Conservation (phyloP, 2,113 vertebrate species). For the Nibea coibor region DNA sequence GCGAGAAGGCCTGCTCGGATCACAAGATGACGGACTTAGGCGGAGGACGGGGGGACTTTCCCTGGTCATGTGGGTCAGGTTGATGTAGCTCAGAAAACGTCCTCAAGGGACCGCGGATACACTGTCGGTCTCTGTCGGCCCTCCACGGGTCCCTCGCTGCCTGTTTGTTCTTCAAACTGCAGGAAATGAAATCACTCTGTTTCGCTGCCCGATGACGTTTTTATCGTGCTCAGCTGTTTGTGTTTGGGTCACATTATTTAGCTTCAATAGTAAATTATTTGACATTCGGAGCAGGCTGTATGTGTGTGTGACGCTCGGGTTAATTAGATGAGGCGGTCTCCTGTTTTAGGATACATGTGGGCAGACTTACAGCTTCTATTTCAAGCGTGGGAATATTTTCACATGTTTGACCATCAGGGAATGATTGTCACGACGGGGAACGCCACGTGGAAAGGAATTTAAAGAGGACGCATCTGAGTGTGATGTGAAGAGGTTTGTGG, state of each 20-base stretch:
- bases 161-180: neutral
- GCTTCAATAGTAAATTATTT: neutral
- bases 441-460: neutral
- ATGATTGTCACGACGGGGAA: neutral
- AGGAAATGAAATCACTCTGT: slow-evolving; percentile 38
- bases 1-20: neutral
- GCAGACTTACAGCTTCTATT: neutral
- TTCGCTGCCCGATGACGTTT: neutral
- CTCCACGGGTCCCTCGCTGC: neutral
- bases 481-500: neutral
- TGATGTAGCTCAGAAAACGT: neutral
- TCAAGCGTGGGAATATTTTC: neutral
- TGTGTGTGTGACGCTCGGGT: no score
- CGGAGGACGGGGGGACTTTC: slow-evolving; percentile 51
- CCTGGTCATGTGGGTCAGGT: slow-evolving; percentile 28
- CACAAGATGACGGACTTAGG: neutral
- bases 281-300: neutral
- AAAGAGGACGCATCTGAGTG: neutral
- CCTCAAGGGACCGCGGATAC: neutral
- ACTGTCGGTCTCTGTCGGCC: neutral
- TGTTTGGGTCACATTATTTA: neutral
- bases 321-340: neutral
- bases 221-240: neutral
- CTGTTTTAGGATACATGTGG: neutral
- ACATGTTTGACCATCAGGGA: neutral